Evolutionary conservation across 2,113 vertebrate genomes (phyloP), one percentile per base, ranked within the genome.

Genomic region (Pluvianellus socialis): DNA sequence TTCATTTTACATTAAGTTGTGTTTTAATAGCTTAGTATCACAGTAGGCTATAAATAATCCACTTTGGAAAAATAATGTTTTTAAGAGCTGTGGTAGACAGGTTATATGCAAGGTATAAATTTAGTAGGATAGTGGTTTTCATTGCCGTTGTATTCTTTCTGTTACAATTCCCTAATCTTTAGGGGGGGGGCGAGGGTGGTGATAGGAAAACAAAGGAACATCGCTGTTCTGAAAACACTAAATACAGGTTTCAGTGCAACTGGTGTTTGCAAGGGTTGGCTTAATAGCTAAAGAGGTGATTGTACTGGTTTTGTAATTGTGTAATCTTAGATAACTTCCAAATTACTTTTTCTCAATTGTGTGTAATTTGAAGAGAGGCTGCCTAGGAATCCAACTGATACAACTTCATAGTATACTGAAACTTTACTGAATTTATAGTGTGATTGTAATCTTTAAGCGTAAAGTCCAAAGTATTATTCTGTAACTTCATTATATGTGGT

Each of bases 331-430:
- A 42, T 94, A 19, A 75, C 79, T 94, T 94, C 8, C 8, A 24
- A 93, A 96, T 94, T 95, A 52, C 20, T 94, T 94, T 95, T 47
- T 26, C 35, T 94, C 88, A 73, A 82, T 77, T 72, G 28, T 14
- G 18, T 75, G 49, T 62, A 49, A 75, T 86, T 89, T 88, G 79
- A 56, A 72, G 49, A 63, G 79, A 94, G 20, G 13, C 32, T 82
- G 26, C 24, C 18, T 94, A 50, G 65, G 44, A 92, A 58, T 81
- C 55, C 23, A 84, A 20, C 47, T 86, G 56, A 66, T 91, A 56
- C 1, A 53, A 33, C 55, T 74, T 81, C 2, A 13, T 56, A 68
- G 56, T 20, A 1, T 87, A 40, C 75, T 32, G 59, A 79, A 75
- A 58, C 58, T 75, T n/a, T 14, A 56, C 14, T 45, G 27, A 80